Conservation (phyloP, 2,797 vertebrate genomes). For the Miichthys miiuy region DNA sequence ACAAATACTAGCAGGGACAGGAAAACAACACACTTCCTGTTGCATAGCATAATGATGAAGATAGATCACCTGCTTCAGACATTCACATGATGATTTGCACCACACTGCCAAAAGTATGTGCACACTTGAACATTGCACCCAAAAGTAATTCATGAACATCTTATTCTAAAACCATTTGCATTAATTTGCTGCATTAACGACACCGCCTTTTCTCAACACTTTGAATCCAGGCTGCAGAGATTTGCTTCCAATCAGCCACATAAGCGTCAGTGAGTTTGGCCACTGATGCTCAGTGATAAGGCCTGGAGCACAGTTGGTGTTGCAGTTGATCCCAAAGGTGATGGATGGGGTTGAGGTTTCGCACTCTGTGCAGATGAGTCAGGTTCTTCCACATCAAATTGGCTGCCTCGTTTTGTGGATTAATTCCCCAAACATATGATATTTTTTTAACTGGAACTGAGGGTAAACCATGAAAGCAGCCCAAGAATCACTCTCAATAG, state of each 20-base stretch:
- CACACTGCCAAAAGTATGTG: neutral
- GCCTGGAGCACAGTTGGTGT: no score
- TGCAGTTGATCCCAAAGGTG: neutral
- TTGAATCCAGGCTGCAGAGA: neutral
- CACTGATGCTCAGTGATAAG: neutral
- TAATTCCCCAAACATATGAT: neutral
- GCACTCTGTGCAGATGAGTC: neutral
- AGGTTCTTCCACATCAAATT: neutral
- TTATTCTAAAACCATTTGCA: no score
- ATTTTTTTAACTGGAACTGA: neutral
- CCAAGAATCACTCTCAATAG: neutral
- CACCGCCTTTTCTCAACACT: neutral
- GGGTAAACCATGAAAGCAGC: neutral
- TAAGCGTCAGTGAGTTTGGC: neutral
- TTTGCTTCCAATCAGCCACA: neutral
- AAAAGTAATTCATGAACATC: neutral
- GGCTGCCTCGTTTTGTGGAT: neutral
- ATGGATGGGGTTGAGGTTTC: neutral
- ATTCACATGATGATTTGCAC: neutral
- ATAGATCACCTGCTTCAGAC: neutral
- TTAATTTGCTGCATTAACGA: neutral
- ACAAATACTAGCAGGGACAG: neutral
- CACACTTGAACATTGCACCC: neutral
- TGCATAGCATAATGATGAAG: neutral
- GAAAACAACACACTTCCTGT: neutral